These are phyloP conservation scores for Chaetogeoica ovagalla DNA, from an alignment of 2,888 invertebrate species.

Conservation along the genomic window DNA sequence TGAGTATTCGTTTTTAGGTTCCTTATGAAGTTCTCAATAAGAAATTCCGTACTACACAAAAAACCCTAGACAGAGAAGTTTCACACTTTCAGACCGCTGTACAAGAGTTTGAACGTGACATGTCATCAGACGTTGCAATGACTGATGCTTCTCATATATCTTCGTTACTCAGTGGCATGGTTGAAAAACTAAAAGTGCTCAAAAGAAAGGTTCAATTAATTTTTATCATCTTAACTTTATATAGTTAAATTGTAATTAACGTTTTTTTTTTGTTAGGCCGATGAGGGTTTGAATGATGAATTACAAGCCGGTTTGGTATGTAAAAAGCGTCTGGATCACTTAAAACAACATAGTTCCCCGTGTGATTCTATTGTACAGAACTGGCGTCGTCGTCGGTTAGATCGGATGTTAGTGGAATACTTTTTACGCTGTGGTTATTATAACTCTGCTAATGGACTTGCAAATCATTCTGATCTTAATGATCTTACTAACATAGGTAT, in stretches of 20 bases:
- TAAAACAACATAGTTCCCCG: slow-evolving; percentile 72
- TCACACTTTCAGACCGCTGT: slow-evolving; percentile 83
- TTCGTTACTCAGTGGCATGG: slow-evolving; percentile 81
- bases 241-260: slow-evolving; percentile 16
- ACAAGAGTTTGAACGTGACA: slow-evolving; percentile 75
- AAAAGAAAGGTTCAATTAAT: slow-evolving; percentile 73
- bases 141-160: slow-evolving; percentile 72
- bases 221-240: background rate
- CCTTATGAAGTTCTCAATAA: slow-evolving; percentile 98
- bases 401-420: slow-evolving; percentile 96
- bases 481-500: slow-evolving; percentile 89
- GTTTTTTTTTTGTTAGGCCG: slow-evolving; percentile 64
- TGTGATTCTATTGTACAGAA: slow-evolving; percentile 67
- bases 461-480: slow-evolving; percentile 76
- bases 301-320: slow-evolving; percentile 86
- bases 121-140: slow-evolving; percentile 65
- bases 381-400: slow-evolving; percentile 85
- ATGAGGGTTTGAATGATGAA: slow-evolving; percentile 91
- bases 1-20: slow-evolving; percentile 66
- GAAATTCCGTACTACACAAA: slow-evolving; percentile 92
- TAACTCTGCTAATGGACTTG: slow-evolving; percentile 85
- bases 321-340: slow-evolving; percentile 88
- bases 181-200: slow-evolving; percentile 83
- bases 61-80: slow-evolving; percentile 88
- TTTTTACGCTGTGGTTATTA: slow-evolving; percentile 94